Evolutionary conservation across 2,888 invertebrate genomes (phyloP), one percentile per base, ranked within the genome.

Genomic region (Ophion costatus): DNA sequence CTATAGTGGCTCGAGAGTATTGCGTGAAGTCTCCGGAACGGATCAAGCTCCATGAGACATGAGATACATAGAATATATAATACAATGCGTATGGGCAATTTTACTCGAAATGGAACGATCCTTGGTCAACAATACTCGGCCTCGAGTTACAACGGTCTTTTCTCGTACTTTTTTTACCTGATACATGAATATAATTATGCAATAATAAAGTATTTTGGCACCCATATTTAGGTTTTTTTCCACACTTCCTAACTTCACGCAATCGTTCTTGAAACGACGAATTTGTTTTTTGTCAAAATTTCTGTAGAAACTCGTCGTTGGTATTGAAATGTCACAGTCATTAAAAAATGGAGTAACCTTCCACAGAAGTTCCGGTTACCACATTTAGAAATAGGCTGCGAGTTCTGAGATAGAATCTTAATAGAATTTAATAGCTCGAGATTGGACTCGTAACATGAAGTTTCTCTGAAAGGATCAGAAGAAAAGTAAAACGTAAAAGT

Each of bases 21-120:
- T 63, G 11, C 45, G 76, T 59, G 71, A 70, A 73, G 70, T 71
- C 59, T 61, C 56, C 66, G 75, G 51, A 67, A 76, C 71, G 67
- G 63, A 80, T 63, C 66, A 73, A 71, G 78, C 63, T 57, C 59
- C 33, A 20, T 20, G 51, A 69, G 63, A 70, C 51, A 73, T 59
- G 17, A 66, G 71, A 80, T 51, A 66, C 51, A 24, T 70, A 11
- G 10, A n/a, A 59, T 71, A 20, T 3, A 9, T 24, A 2, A 45
- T 10, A 66, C 17, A n/a, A 38, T 45, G 45, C 4, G 3, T 24
- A 51, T 29, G 51, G 42, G 45, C n/a, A 61, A 29, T 33, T 56
- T 51, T 22, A 45, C 6, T 45, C 29, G 42, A 64, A 64, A 42
- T 64, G n/a, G 22, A 75, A 29, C 33, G 3, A 38, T 57, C 7